Base-by-base conservation (phyloP, 2,797 vertebrate species). In the Ficedula albicollis region DNA sequence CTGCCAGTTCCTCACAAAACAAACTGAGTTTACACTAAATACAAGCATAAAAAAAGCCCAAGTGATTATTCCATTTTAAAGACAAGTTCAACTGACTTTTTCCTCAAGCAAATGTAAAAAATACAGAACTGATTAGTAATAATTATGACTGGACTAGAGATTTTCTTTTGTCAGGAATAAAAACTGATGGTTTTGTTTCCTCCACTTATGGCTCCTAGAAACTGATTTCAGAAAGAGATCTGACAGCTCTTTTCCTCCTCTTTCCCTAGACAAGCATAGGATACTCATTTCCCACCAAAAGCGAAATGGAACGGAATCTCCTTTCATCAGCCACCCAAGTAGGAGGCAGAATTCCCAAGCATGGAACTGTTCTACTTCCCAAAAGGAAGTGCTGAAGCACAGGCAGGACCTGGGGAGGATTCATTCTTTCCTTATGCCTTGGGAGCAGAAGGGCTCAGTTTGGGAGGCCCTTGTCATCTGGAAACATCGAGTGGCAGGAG, bases 181-280 rank as follows among this genome's bases (percentile, higher is more conserved):
- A 78, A 81, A 48, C 1, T 13, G 8, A 52, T 5, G 2, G 0
- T 0, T 15, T 34, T 78, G 13, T 14, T 6, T 18, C 20, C 13
- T 10, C 38, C 7, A 10, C 32, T 29, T 43, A 21, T 3, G 5
- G 4, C 17, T 75, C 23, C 34, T 49, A 72, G 38, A 72, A 69
- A 68, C 10, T 36, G 18, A 81, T 63, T 64, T 52, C 36, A 67
- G 32, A 49, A 56, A 27, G 22, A 72, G 15, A 49, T 52, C 13
- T 11, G 74, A 46, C 26, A 34, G 12, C 8, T 75, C 10, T 66
- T 67, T 30, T 14, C 15, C 12, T 2, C 3, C 2, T 7, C 11
- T 73, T 80, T 92, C 29, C 20, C 8, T n/a, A 62, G 22, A 43
- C 11, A 44, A 36, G 21, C 27, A 36, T 4, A 60, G 34, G 22